These are phyloP conservation scores for Cygnus buccinator DNA, from an alignment of 2,113 vertebrate species.

Conservation along the genomic window DNA sequence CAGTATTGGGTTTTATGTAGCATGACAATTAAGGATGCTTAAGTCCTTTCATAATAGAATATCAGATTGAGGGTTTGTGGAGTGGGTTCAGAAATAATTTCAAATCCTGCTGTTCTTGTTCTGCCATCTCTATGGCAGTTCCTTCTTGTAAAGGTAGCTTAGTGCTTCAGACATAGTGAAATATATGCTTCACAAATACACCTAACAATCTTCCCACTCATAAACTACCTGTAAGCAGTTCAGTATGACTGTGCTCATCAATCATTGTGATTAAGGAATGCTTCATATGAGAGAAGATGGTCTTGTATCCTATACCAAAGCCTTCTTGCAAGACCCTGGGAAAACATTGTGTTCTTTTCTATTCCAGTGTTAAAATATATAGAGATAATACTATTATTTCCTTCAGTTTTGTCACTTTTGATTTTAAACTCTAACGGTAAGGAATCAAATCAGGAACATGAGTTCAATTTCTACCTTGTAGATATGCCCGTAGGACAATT, in stretches of 20 bases:
- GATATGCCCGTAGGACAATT: neutral
- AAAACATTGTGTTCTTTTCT: neutral
- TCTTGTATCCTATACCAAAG: neutral
- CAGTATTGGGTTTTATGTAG: neutral
- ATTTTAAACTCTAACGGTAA: neutral
- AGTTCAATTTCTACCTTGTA: neutral
- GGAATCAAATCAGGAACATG: neutral
- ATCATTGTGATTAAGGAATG: neutral
- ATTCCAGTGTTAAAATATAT: neutral
- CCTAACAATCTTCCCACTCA: neutral
- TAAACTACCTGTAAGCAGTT: neutral
- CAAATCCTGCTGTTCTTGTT: neutral
- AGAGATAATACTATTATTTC: neutral
- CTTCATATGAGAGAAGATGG: neutral
- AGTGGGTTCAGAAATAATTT: neutral
- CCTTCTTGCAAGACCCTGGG: neutral
- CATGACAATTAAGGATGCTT: neutral
- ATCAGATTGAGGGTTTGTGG: neutral
- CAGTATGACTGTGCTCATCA: neutral
- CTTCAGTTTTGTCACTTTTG: neutral
- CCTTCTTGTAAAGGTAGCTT: neutral
- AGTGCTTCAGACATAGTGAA: neutral
- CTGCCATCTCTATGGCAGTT: neutral
- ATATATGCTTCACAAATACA: neutral
- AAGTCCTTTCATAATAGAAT: neutral